Base-by-base conservation (phyloP, 2,113 vertebrate genomes). In the Orcinus orca region DNA sequence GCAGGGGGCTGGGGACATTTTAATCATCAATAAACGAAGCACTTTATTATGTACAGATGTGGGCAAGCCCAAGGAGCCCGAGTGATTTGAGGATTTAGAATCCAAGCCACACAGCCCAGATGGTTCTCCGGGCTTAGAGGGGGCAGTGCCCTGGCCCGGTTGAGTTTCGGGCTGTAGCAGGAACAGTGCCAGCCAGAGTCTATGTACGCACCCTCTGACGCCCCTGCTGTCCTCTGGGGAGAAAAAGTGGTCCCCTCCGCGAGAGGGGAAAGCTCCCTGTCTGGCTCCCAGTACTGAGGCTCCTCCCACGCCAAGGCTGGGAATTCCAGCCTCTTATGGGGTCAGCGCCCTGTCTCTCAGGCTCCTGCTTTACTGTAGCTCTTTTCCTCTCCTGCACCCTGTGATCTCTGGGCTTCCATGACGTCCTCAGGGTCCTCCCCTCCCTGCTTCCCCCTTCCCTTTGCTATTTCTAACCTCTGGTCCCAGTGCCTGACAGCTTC, bases 41-140 rank as follows among this genome's bases (percentile, higher is more conserved):
- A 99, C 99, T 99, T 99, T 99, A 99, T 99, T 99, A 98, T 98
- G 98, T 98, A 98, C 97, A 98, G 98, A 97, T 79, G 95, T 97
- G 98, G 98, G 97, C 89, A 88, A 90, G 95, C 92, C 89, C 83
- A 2, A 91, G 92, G 95, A 97, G 95, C 97, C 97, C 92, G 20
- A 94, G 97, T 97, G 98, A 98, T 97, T 98, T 95, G 96, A 96
- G 0, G 95, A 95, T 98, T 44, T 73, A 33, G 76, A 44, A 77
- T 62, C 86, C 68, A 86, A 79, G 62, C 97, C 18, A 90, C 84
- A 0, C 97, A 36, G 41, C 96, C 83, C 88, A 62, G 97, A 91
- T 95, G 41, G 96, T 93, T 94, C 93, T 97, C 94, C 98, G 97
- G 98, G 96, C 97, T 93, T 92, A 96, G 98, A 98, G 97, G 88